Base-by-base conservation (phyloP, 2,113 vertebrate species). In the Synchiropus splendidus region DNA sequence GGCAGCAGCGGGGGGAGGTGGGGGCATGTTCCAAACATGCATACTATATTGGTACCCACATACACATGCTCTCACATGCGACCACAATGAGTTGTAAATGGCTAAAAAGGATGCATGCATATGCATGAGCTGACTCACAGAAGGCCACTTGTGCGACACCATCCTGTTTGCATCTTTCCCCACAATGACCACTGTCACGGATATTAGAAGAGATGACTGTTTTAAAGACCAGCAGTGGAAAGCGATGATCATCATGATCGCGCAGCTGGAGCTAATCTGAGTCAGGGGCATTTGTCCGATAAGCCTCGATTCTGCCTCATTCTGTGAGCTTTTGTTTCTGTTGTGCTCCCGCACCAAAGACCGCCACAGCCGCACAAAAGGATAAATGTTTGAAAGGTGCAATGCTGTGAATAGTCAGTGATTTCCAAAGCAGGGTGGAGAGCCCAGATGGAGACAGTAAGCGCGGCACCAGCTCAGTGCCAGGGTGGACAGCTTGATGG, bases 381-480 rank as follows among this genome's bases (percentile, higher is more conserved):
- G 77, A 82, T 82, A 68, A 77, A 69, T 75, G 56, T 77, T 78
- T 80, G 71, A 80, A 77, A 77, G 70, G 54, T 48, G 48, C 12
- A 16, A 50, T 38, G 36, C 59, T 45, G 54, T 72, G 72, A 78
- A 73, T 74, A 54, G 70, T 52, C 70, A 61, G 60, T 72, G 74
- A 76, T 81, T 81, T 79, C 65, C 65, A 53, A 31, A 62, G 56
- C 64, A 12, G 74, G 53, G 57, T 58, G 64, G 53, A 61, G 47
- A 67, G 55, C 51, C 74, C 79, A 81, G 74, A 81, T 75, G 74
- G 79, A 81, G 70, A 57, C 40, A 47, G 58, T 52, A 62, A 70
- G 58, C 61, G 51, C 52, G 63, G 70, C 70, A 64, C 46, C 53
- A 56, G 66, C 64, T 62, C 58, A 45, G 50, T 77, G 75, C 71